Evolutionary conservation across 2,797 vertebrate genomes (phyloP).

Genomic region (Peromyscus nudipes): DNA sequence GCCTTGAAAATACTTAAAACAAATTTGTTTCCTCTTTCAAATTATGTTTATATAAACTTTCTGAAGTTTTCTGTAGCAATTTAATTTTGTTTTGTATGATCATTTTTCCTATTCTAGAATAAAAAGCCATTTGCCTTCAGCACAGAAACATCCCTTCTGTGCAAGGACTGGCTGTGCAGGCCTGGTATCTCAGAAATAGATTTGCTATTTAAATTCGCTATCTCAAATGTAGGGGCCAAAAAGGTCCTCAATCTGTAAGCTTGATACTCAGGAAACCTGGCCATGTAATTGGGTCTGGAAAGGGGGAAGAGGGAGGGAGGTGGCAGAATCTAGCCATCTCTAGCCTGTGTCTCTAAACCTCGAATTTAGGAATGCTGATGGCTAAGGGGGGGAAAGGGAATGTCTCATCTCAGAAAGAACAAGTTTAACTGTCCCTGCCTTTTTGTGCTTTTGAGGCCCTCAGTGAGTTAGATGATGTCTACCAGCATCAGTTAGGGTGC

Average conservation of each 20-base stretch:
- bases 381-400: background rate
- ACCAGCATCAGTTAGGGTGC: background rate
- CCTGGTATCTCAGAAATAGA: background rate
- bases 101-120: background rate
- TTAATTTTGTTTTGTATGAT: constrained; percentile 3
- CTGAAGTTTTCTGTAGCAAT: background rate
- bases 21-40: constrained; percentile 34
- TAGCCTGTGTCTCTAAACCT: background rate
- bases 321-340: background rate
- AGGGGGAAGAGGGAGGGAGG: background rate
- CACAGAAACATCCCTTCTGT: background rate
- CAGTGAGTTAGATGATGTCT: background rate
- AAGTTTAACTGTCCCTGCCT: background rate
- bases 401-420: background rate
- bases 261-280: background rate
- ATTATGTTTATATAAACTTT: constrained; percentile 11
- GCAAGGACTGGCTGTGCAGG: no score
- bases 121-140: constrained; percentile 54
- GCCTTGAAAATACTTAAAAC: constrained; percentile 3
- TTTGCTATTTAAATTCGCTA: background rate
- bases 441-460: background rate
- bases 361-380: background rate
- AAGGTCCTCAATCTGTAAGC: background rate
- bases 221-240: background rate
- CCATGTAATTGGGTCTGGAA: background rate